Base-by-base conservation (phyloP, 2,888 invertebrate genomes). In the Stenchaetothrips biformis region DNA sequence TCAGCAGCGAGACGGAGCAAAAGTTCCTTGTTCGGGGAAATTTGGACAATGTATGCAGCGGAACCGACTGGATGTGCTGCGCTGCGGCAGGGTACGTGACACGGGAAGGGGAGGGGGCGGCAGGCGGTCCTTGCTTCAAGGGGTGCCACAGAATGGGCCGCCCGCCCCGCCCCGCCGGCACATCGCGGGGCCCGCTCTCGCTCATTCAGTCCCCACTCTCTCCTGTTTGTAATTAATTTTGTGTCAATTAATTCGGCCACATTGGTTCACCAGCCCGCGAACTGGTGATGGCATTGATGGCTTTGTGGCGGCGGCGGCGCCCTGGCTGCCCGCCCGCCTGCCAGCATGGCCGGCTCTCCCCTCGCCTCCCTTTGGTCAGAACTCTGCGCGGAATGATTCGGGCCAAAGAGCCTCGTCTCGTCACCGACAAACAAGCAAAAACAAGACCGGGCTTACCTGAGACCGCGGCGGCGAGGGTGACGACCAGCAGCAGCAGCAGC, bases 271-370 rank as follows among this genome's bases (percentile, higher is more conserved):
- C 67, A 25, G 25, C 67, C 25, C 67, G 67, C 67, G 67, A 74
- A 74, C 67, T 74, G 67, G 67, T 74, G 67, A 74, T 74, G 67
- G 67, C 67, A 74, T 74, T 74, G 67, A 74, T 74, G 67, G 67
- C 67, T 74, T 74, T 74, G 25, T 74, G 67, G 67, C 21, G 25
- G 25, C 67, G 25, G 67, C 21, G 25, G 25, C 25, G 67, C 25
- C 25, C 11, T 25, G 67, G 6, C 67, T 11, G n/a, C 67, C 13
- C 59, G 18, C 67, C 67, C 25, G 9, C 6, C 7, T 11, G 8
- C 67, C 67, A 7, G 25, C 67, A 0, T 21, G 67, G 67, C 21
- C 25, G n/a, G 67, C 7, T 25, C 67, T 7, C 49, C 7, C 67
- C 7, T n/a, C 49, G 2, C 67, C n/a, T n/a, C 67, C 21, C 25